Percentiles rank a stretch among this genome's conserved stretches.
Evolutionary conservation across 2,888 invertebrate genomes (phyloP).

Genomic region (Phasia obesa): DNA sequence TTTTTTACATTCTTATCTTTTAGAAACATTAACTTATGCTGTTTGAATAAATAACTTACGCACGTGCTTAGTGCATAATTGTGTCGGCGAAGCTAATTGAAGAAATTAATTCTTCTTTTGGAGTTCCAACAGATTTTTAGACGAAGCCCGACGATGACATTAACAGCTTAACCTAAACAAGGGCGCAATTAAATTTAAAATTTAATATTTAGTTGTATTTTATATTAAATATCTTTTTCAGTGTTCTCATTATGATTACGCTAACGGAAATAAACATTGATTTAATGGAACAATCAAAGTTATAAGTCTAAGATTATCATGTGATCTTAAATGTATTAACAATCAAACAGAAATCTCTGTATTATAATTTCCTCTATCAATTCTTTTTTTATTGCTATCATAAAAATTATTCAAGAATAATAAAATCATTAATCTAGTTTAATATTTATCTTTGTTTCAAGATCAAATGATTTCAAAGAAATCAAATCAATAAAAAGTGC

Average conservation of each 20-base stretch:
- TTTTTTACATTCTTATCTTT: no score
- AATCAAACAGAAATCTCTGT: background rate
- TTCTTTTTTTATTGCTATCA: background rate
- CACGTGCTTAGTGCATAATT: no score
- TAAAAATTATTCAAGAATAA: constrained; percentile 12
- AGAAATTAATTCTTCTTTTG: no score
- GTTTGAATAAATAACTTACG: no score
- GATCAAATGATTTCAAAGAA: constrained; percentile 1
- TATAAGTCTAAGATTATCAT: background rate
- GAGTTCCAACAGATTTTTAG: no score
- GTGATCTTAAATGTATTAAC: constrained; percentile 23
- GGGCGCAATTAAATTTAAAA: no score
- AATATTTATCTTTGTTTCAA: constrained; percentile 7
- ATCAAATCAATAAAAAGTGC: background rate
- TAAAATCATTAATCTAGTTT: constrained; percentile 2
- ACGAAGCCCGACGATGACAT: no score
- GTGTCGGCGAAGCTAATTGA: no score
- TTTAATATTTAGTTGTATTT: no score
- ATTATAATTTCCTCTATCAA: constrained; percentile 2
- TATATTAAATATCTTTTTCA: background rate
- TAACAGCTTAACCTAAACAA: no score
- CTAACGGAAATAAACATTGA: constrained; percentile 11
- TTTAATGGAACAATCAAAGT: background rate
- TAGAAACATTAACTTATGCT: no score
- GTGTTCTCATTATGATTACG: background rate